Base-by-base conservation (phyloP, 1,140 invertebrate species). In the Paraescarpia echinospica region DNA sequence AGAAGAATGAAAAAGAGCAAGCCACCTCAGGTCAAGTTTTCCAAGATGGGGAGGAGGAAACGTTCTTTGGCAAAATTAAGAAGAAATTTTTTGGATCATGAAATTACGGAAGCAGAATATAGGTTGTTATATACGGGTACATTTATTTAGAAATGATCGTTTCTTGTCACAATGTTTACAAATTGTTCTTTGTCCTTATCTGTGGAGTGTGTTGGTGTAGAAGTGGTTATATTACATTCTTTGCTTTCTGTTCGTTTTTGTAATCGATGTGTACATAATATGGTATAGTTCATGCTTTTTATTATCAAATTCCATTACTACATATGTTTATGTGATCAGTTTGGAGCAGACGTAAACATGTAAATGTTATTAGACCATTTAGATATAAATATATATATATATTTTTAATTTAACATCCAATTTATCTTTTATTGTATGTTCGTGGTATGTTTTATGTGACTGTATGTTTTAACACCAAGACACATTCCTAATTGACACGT, bases 31-130 rank as follows among this genome's bases (percentile, higher is more conserved):
- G 91, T 14, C 91, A 93, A 35, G 48, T 89, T 48, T 59, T 91
- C 91, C 89, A 89, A 51, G 93, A 93, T 92, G 41, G 35, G 33
- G 92, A 91, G 33, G 92, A 91, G 91, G 93, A 94, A 48, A 92
- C 93, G 31, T 93, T 93, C 51, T 91, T 93, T 34, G 34, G 90
- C 92, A 93, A 93, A 93, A 93, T 93, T 89, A 93, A 93, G 59
- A 48, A 89, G 35, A 93, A 91, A 89, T 33, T 93, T 31, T 93
- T 93, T 93, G 92, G 92, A 59, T 93, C 5, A 93, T 31, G 27
- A 33, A 48, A 35, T 41, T 41, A n/a, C n/a, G 41, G 41, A 41
- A 2, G 9, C 41, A 22, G 22, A n/a, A 33, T 91, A 33, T 91
- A 34, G 34, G 34, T 34, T 48, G 34, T 91, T 91, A 41, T 90